Evolutionary conservation across 2,888 invertebrate species (phyloP).

Genomic region (Patella caerulea): DNA sequence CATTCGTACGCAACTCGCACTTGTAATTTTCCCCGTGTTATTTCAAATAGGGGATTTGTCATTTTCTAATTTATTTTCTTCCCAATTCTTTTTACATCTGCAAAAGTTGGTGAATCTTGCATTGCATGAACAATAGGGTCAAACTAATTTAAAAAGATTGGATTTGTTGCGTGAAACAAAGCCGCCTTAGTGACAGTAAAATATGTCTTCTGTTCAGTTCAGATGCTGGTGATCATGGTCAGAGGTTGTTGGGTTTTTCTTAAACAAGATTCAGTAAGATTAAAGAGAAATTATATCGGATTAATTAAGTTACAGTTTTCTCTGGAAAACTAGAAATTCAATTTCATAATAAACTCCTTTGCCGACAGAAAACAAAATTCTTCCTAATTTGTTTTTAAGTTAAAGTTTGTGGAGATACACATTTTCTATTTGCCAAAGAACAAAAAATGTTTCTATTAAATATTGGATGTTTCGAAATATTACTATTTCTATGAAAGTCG

Average conservation of each 20-base stretch:
- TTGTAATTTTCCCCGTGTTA: constrained; percentile 9
- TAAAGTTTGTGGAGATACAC: too few relatives aligned
- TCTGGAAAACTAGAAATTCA: background rate
- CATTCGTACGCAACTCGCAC: constrained; percentile 10
- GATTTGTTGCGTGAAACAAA: constrained; percentile 13
- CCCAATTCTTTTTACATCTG: constrained; percentile 10
- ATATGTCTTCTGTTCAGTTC: constrained; percentile 1
- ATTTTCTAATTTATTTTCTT: constrained; percentile 24
- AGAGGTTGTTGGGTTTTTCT: background rate
- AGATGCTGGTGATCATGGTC: background rate
- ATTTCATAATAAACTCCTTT: too few relatives aligned
- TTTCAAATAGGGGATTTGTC: background rate
- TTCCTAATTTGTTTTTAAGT: too few relatives aligned
- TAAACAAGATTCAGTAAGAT: background rate
- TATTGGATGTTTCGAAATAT: too few relatives aligned
- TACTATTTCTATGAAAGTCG: too few relatives aligned
- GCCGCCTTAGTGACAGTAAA: background rate
- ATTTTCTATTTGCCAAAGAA: too few relatives aligned
- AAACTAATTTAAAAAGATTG: constrained; percentile 11
- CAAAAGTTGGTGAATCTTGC: constrained; percentile 1
- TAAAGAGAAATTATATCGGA: constrained; percentile 1
- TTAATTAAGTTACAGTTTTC: constrained; percentile 4
- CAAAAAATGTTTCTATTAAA: too few relatives aligned
- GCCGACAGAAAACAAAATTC: too few relatives aligned
- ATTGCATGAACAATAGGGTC: constrained; percentile 9